Percentiles rank a stretch among this genome's conserved stretches.
These are phyloP conservation scores for Nezara viridula DNA, from an alignment of 2,888 invertebrate species.

Conservation along the genomic window DNA sequence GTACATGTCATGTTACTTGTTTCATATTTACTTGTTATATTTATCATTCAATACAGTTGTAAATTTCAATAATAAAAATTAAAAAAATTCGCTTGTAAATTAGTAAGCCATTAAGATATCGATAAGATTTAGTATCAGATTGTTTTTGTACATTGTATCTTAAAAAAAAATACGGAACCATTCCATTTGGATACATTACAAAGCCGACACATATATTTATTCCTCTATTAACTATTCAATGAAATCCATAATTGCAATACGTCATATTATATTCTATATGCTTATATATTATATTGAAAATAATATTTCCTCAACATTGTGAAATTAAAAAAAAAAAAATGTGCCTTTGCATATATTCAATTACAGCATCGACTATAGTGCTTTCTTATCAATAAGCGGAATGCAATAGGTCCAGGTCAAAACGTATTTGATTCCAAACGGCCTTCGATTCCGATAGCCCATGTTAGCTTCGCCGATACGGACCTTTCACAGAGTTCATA, in stretches of 20 bases:
- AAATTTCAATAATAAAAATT: too few relatives aligned
- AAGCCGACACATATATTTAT: neutral
- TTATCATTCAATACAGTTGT: too few relatives aligned
- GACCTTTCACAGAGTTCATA: slow-evolving; percentile 18
- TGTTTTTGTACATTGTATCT: too few relatives aligned
- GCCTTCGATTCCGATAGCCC: neutral
- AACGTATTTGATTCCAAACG: neutral
- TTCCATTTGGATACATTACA: neutral
- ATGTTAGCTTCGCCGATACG: slow-evolving; percentile 5
- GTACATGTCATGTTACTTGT: too few relatives aligned
- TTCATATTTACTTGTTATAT: too few relatives aligned
- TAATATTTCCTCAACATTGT: neutral
- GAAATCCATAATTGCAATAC: neutral
- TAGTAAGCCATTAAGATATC: too few relatives aligned
- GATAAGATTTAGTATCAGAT: too few relatives aligned
- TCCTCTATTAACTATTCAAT: neutral
- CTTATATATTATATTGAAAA: too few relatives aligned
- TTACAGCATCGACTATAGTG: neutral
- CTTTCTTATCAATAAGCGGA: neutral
- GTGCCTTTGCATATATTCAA: neutral
- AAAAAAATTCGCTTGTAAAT: too few relatives aligned
- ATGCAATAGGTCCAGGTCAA: neutral
- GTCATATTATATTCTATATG: too few relatives aligned
- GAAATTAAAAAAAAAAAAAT: neutral
- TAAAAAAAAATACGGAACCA: too few relatives aligned